Conservation (phyloP, 2,888 invertebrate genomes). For the Aphidius colemani region DNA sequence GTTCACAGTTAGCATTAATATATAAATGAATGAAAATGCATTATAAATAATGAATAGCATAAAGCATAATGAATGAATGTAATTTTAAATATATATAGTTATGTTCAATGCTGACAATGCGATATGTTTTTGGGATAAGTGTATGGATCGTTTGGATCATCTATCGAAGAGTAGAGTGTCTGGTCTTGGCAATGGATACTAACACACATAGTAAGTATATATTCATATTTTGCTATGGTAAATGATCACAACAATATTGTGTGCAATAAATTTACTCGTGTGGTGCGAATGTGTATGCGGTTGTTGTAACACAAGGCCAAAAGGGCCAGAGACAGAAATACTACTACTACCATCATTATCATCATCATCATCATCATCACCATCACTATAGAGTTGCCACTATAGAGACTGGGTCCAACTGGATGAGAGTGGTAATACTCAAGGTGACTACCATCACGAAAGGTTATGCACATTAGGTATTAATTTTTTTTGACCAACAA, state of each 20-base stretch:
- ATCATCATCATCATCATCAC: too few relatives aligned
- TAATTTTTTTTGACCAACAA: slow-evolving; percentile 11
- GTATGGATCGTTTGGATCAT: slow-evolving; percentile 10
- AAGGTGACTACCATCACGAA: not conserved
- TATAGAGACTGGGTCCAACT: not conserved
- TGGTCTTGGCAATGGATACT: too few relatives aligned
- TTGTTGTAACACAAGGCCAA: slow-evolving; percentile 11
- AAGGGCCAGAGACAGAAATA: too few relatives aligned
- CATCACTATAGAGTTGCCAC: not conserved
- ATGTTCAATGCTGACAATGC: slow-evolving; percentile 41
- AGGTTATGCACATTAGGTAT: slow-evolving; percentile 11
- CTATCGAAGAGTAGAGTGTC: not conserved
- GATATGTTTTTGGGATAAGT: slow-evolving; percentile 32
- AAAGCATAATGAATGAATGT: slow-evolving; percentile 41
- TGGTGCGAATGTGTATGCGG: slow-evolving; percentile 8
- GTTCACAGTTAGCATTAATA: slow-evolving; percentile 12
- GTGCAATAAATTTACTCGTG: slow-evolving; percentile 19
- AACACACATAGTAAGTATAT: too few relatives aligned
- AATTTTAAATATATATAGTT: slow-evolving; percentile 44
- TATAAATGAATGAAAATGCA: slow-evolving; percentile 38
- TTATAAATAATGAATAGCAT: slow-evolving; percentile 48
- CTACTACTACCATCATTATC: too few relatives aligned
- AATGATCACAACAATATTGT: not conserved
- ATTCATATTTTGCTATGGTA: too few relatives aligned
- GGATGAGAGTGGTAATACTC: not conserved